Percentiles rank a stretch among this genome's conserved stretches.
phyloP scores from a whole-genome alignment of 2,888 invertebrate genomes.

The Nowickia ferox region DNA sequence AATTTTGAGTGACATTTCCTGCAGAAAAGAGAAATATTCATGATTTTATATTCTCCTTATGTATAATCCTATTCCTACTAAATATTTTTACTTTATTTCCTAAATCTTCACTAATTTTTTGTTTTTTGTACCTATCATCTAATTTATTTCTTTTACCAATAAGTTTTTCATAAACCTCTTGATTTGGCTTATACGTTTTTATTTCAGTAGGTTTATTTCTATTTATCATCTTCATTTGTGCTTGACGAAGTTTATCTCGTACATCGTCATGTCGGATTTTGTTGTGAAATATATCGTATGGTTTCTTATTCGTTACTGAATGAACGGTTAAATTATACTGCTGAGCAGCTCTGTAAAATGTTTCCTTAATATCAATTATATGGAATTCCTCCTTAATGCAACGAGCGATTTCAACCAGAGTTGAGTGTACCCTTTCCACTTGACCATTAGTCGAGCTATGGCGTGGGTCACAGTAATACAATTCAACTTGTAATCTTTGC shows the following conservation, averaged over 20 bases:
- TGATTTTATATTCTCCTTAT: slow-evolving; percentile 42
- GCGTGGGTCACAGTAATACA: slow-evolving; percentile 14
- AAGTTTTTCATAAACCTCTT: slow-evolving; percentile 19
- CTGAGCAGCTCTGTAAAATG: slow-evolving; percentile 15
- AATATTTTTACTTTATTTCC: slow-evolving; percentile 34
- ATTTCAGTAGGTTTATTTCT: slow-evolving; percentile 22
- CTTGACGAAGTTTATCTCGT: slow-evolving; percentile 22
- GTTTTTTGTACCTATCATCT: slow-evolving; percentile 21
- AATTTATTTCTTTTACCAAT: slow-evolving; percentile 19
- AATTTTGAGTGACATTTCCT: not conserved
- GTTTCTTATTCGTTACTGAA: no score
- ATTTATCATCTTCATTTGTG: not conserved
- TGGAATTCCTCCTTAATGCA: slow-evolving; percentile 12
- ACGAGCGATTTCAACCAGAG: not conserved
- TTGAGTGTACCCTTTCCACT: not conserved
- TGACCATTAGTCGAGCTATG: slow-evolving; percentile 10
- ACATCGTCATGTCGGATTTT: not conserved
- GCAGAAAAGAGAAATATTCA: not conserved
- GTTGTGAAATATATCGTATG: no score
- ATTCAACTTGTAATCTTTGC: slow-evolving; percentile 33
- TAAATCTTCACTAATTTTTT: slow-evolving; percentile 30
- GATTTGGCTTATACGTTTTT: slow-evolving; percentile 3
- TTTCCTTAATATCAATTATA: slow-evolving; percentile 20
- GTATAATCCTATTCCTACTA: slow-evolving; percentile 23
- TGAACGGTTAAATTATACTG: not conserved